Conservation (phyloP, 2,797 vertebrate genomes). For the Siniperca undulata region DNA sequence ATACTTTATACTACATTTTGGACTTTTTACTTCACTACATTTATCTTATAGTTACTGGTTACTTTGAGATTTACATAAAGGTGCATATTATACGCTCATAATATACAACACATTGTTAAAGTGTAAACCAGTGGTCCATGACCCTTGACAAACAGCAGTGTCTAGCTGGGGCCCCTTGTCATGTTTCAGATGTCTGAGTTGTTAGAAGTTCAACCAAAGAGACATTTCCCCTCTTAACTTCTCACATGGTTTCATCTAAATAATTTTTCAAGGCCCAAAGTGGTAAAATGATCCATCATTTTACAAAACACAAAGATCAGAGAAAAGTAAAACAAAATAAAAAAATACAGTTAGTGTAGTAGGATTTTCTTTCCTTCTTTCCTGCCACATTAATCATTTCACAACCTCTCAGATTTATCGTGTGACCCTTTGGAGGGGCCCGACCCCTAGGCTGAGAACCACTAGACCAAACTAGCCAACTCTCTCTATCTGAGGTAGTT, state of each 20-base stretch:
- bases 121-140: not conserved
- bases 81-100: not conserved
- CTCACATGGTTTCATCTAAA: not conserved
- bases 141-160: not conserved
- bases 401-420: not conserved
- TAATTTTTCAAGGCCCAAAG: not conserved
- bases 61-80: not conserved
- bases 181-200: not conserved
- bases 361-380: not conserved
- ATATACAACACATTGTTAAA: not conserved
- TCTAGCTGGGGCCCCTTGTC: not conserved
- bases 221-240: no score
- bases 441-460: not conserved
- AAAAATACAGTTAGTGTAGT: not conserved
- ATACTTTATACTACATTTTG: not conserved
- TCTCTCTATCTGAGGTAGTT: not conserved
- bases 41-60: not conserved
- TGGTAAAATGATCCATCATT: not conserved
- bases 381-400: not conserved
- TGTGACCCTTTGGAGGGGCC: not conserved
- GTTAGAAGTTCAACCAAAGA: not conserved
- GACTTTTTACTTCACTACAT: not conserved
- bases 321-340: no score
- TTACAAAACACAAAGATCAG: not conserved
- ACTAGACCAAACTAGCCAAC: not conserved